Evolutionary conservation across 2,888 invertebrate genomes (phyloP), one percentile per base, ranked within the genome.

Genomic region (Eupithecia pulchellata): DNA sequence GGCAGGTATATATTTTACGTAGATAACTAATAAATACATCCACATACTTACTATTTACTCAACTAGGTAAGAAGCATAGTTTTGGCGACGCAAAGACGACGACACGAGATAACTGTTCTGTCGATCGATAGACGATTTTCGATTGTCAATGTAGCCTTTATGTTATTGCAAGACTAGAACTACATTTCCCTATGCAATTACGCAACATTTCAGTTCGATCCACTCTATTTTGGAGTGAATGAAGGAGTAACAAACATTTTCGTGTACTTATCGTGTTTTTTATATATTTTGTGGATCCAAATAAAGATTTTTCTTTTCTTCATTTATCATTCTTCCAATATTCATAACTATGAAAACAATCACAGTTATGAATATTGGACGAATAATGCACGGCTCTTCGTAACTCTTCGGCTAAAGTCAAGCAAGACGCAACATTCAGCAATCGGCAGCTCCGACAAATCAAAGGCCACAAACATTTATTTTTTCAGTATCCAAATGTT

Each of bases 401-500:
- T 25, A 52, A 25, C 25, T 52, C 42, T n/a, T 42, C 42, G 39
- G 17, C 39, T 39, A 39, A 17, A n/a, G n/a, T 55, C 3, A 29
- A 29, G 27, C 57, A 57, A 60, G 60, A 57, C 29, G 57, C 29
- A 57, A 34, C 34, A 61, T 30, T 36, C 32, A 34, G 34, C 61
- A 61, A 34, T 36, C 34, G 61, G 61, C 61, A 61, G 25, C 61
- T 32, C 30, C 25, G 34, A 32, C 60, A 17, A 36, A 36, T 60
- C 63, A 71, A 66, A 66, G 62, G 68, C 65, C 63, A 71, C 52
- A 66, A 68, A 69, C 69, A 71, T 67, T 64, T 52, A 58, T 68
- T 68, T 39, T 70, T 72, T 75, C 71, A 63, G 66, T 72, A 78
- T 75, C 75, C 74, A 74, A 78, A 81, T 82, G 78, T 81, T 80